Evolutionary conservation across 1,140 invertebrate species (phyloP), one percentile per base, ranked within the genome.

Genomic region (Trachelipus rathkii): DNA sequence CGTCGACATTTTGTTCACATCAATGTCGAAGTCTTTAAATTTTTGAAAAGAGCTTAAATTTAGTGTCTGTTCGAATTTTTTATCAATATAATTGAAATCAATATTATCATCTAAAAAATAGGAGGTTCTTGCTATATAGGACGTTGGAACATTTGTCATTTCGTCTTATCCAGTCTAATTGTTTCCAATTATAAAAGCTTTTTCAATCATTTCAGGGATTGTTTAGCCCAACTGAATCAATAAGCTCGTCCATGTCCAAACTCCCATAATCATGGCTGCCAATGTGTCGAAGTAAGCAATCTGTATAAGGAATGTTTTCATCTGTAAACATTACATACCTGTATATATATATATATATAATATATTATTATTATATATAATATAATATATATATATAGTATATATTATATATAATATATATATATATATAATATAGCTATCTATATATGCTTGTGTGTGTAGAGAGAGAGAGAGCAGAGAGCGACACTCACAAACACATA

Each of bases 71-170:
- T 33, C 33, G 19, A 60, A 60, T 19, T 15, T 2, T 60, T 60
- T 8, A 2, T 19, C 11, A 60, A 60, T 13, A 33, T 19, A 44
- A 6, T 69, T 19, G 33, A 15, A 5, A 15, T 81, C 77, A 21
- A 60, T 43, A 45, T 71, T 33, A n/a, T 81, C 77, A 44, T 81
- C 77, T 24, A 81, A 81, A 68, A 77, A 81, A 44, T 81, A 81
- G 11, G 72, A 69, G 60, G 77, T 75, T n/a, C 75, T 73, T 11
- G 77, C 79, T 23, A 81, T 66, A 50, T 81, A 81, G 44, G 79
- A 81, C 0, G 76, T 76, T 11, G 79, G 79, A 11, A 9, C 43
- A 15, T 60, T 60, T 13, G 19, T 8, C 11, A 19, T 13, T 33
- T 44, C 44, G 7, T 75, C 0, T 0, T 43, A 19, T 60, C n/a